These are phyloP conservation scores for Pseudomyrmex cubaensis DNA, from an alignment of 1,140 invertebrate genomes.

Conservation along the genomic window DNA sequence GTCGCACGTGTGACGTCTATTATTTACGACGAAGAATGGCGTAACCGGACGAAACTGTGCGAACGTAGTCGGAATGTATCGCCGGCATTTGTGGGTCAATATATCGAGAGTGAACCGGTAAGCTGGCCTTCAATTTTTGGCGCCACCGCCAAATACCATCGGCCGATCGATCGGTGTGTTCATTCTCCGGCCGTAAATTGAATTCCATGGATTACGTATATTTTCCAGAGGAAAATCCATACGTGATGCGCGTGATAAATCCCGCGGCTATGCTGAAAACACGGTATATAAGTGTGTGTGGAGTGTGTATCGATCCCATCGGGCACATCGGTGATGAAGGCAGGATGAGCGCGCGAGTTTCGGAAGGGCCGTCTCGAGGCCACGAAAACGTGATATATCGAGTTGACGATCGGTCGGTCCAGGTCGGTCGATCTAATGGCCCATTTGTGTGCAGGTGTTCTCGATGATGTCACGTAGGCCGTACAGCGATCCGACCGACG, in stretches of 20 bases:
- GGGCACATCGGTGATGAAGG: not conserved
- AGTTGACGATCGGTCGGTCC: conserved; percentile 42
- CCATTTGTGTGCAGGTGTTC: conserved; percentile 67
- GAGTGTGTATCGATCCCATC: conserved; percentile 11
- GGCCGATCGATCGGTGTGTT: conserved; percentile 17
- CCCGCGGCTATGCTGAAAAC: not conserved
- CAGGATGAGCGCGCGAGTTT: not conserved
- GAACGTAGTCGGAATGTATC: not conserved
- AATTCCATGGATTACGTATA: conserved; percentile 54
- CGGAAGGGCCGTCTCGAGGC: conserved; percentile 20
- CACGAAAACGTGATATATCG: conserved; percentile 43
- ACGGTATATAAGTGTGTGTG: not conserved
- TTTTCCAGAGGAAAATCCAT: conserved; percentile 14
- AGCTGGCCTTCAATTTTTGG: conserved; percentile 43
- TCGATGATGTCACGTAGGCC: conserved; percentile 72
- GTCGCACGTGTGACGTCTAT: conserved; percentile 6
- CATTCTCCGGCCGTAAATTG: conserved; percentile 48
- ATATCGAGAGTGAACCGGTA: not conserved
- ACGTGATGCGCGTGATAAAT: conserved; percentile 47
- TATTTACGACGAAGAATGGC: conserved; percentile 24
- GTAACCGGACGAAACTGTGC: not conserved
- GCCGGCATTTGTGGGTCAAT: not conserved
- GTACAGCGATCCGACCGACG: conserved; percentile 27
- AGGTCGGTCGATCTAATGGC: conserved; percentile 37
- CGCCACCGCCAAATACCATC: not conserved